Evolutionary conservation across 2,888 invertebrate genomes (phyloP).

Genomic region (Cheilosia scutellata): DNA sequence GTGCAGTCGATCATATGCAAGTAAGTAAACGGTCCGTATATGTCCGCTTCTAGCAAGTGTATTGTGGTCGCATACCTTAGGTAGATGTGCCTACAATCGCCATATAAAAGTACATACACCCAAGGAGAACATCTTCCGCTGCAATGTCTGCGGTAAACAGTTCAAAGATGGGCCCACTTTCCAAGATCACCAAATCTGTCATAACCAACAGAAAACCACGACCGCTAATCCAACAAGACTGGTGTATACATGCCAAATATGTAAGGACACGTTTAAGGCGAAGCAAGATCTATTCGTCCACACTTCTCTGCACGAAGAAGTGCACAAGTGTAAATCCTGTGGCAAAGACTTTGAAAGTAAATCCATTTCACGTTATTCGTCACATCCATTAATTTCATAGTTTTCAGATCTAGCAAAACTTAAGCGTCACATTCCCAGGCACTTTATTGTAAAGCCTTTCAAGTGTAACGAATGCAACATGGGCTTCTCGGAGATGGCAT

Average conservation of each 20-base stretch:
- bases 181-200: slow-evolving; percentile 30
- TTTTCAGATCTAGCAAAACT: slow-evolving; percentile 33
- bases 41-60: too few species aligned
- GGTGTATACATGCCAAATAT: slow-evolving; percentile 4
- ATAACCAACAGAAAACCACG: not conserved
- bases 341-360: slow-evolving; percentile 34
- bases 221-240: too few species aligned
- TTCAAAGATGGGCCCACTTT: slow-evolving; percentile 1
- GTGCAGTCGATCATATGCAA: slow-evolving; percentile 6
- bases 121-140: not conserved
- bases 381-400: not conserved
- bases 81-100: slow-evolving; percentile 4
- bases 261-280: not conserved
- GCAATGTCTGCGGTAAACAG: slow-evolving; percentile 20
- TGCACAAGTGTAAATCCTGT: slow-evolving; percentile 32
- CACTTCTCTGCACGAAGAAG: slow-evolving; percentile 27
- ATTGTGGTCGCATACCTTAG: not conserved
- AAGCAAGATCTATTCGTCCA: slow-evolving; percentile 37
- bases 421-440: slow-evolving; percentile 42
- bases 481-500: slow-evolving; percentile 41
- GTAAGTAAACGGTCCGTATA: not conserved
- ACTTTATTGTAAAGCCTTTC: slow-evolving; percentile 36
- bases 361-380: too few species aligned
- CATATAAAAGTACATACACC: slow-evolving; percentile 10
- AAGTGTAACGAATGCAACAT: slow-evolving; percentile 35